phyloP scores from a whole-genome alignment of 1,140 invertebrate species.

The Rhagoletis zephyria region DNA sequence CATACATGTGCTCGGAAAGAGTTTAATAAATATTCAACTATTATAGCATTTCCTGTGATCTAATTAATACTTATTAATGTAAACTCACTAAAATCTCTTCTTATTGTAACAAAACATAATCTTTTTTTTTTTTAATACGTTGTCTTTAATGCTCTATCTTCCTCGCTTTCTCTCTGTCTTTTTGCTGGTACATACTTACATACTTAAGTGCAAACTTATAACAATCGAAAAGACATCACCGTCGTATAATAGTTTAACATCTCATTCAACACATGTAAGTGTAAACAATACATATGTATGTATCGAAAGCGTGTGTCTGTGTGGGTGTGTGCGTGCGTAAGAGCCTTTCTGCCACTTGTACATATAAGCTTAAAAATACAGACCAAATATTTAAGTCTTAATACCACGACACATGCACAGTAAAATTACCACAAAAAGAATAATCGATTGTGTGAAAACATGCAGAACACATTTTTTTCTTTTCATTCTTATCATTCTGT shows the following conservation, averaged over 20 bases:
- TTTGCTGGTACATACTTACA: slow-evolving; percentile 40
- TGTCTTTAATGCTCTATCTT: slow-evolving; percentile 56
- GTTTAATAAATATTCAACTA: neutral
- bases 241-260: slow-evolving; percentile 67
- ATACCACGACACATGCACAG: too few relatives aligned
- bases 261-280: slow-evolving; percentile 71
- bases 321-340: neutral
- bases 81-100: neutral
- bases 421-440: too few relatives aligned
- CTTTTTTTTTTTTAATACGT: neutral
- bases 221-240: slow-evolving; percentile 68
- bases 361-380: too few relatives aligned
- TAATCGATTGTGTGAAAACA: too few relatives aligned
- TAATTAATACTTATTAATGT: too few relatives aligned
- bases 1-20: neutral
- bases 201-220: slow-evolving; percentile 66
- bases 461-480: too few relatives aligned
- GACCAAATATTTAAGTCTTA: too few relatives aligned
- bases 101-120: neutral
- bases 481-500: too few relatives aligned
- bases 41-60: too few relatives aligned
- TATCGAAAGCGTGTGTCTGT: neutral
- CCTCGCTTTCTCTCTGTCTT: slow-evolving; percentile 53
- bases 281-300: neutral
- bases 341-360: too few relatives aligned